Base-by-base conservation (phyloP, 2,113 vertebrate species). In the Phocoena sinus region DNA sequence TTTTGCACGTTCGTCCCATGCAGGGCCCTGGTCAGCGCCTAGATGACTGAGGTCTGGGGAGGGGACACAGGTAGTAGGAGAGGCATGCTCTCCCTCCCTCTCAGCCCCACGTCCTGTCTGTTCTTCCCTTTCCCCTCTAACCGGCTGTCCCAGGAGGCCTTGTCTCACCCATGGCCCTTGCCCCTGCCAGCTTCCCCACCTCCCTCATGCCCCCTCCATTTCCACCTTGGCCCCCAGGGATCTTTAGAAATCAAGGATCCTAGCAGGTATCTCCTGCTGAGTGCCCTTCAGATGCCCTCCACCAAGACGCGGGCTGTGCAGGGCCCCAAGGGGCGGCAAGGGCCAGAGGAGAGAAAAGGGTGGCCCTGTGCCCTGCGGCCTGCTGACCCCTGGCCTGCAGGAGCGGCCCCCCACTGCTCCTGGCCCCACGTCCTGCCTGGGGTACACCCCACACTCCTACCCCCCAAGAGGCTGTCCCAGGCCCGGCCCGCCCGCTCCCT, bases 401-500 rank as follows among this genome's bases (percentile, higher is more conserved):
- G 47, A 53, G 38, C 1, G 8, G 18, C 11, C 25, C 70, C 63
- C 58, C 21, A 4, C 38, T 6, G 82, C 58, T 44, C 92, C 62
- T 0, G 20, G 67, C 31, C 81, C 41, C 5, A 0, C 38, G 17
- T 82, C 86, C 41, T 53, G 26, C 20, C 20, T 6, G n/a, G 17
- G 58, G 9, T 10, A 47, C 12, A 50, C 15, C 44, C 94, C 47
- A 36, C 26, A 4, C 47, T 67, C 38, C 47, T 62, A 31, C 58
- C 88, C 88, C 31, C 25, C 14, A 41, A 1, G 5, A 67, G 56
- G 20, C 68, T 31, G 38, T 47, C 53, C 65, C 18, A 4, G 96
- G 67, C 17, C 36, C 12, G 10, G 20, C 8, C 5, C 0, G 4
- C 53, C 18, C 5, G 3, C 31, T 38, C 56, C 36, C 7, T 2